Base-by-base conservation (phyloP, 2,888 invertebrate genomes). In the Cerceris ruficornis region DNA sequence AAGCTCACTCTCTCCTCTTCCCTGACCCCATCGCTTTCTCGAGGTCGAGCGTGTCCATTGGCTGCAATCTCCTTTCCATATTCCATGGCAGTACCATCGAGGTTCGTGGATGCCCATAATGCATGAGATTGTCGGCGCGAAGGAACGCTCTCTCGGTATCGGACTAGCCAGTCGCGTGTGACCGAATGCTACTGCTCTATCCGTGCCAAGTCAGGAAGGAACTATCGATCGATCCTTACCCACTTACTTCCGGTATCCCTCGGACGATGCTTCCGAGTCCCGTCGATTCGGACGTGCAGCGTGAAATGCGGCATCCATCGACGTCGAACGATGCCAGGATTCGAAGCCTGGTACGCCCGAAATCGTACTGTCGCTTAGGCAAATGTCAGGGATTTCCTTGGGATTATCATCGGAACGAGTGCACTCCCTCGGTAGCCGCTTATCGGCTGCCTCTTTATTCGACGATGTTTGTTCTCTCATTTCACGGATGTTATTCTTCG, bases 231-330 rank as follows among this genome's bases (percentile, higher is more conserved):
- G 80, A 75, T 71, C 57, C 69, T 55, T 73, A 68, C 74, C 78
- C 80, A 71, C 68, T 80, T 80, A 78, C 80, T 80, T 80, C 80
- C 80, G 74, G 69, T 80, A 69, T 73, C 41, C 69, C 14, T 42
- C 42, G 69, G 67, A 69, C 77, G 77, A 68, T 69, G 80, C 65
- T 70, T 80, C 71, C 76, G 67, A 72, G 61, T 43, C 15, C 41
- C 58, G 39, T 55, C 59, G 14, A 8, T 49, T 50, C 67, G 68
- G 57, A 76, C 57, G 61, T 77, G 64, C 73, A 49, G 70, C 72
- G 75, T 81, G 83, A 83, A 83, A 81, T 77, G 72, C 81, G 62
- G 72, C 70, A 81, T 71, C 75, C 68, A 73, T 61, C 71, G 71
- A 50, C 46, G 57, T 52, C 55, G 65, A 58, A 75, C 83, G 77